phyloP scores from a whole-genome alignment of 2,888 invertebrate genomes.

The Melanostoma mellinum region DNA sequence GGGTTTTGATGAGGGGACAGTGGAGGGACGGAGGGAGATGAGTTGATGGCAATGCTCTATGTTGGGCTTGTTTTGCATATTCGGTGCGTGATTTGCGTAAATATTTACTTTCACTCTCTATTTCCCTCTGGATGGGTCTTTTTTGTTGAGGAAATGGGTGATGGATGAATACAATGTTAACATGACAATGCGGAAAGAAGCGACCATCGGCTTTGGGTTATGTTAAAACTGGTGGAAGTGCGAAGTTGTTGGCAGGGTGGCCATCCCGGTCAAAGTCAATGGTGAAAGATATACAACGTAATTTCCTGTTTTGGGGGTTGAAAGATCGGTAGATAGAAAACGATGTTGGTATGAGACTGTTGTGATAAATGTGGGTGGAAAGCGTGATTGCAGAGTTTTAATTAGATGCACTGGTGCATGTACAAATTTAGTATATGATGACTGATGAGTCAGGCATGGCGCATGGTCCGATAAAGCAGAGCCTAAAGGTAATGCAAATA shows the following conservation, averaged over 20 bases:
- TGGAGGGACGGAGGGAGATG: background rate
- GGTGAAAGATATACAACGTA: constrained; percentile 10
- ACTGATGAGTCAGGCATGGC: too few species aligned
- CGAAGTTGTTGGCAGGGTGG: background rate
- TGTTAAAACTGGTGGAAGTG: constrained; percentile 50
- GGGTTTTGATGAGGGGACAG: background rate
- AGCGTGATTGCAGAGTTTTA: constrained; percentile 11
- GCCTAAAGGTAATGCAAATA: too few species aligned
- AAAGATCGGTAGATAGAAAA: background rate
- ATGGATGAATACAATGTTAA: constrained; percentile 63
- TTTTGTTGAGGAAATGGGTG: constrained; percentile 41
- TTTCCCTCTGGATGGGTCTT: constrained; percentile 9
- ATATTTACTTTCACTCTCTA: constrained; percentile 51
- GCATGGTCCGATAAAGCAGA: too few species aligned
- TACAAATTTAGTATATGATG: too few species aligned
- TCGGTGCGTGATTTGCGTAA: constrained; percentile 69
- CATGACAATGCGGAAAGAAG: constrained; percentile 62
- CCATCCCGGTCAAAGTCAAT: constrained; percentile 26
- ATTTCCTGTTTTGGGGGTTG: background rate
- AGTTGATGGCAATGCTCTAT: constrained; percentile 32
- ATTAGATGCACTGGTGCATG: constrained; percentile 38
- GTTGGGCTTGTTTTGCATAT: constrained; percentile 61
- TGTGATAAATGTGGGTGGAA: constrained; percentile 21
- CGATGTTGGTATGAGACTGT: background rate
- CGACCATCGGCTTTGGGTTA: constrained; percentile 40